These are phyloP conservation scores for Nyctibius grandis DNA, from an alignment of 2,797 vertebrate species.

Conservation along the genomic window DNA sequence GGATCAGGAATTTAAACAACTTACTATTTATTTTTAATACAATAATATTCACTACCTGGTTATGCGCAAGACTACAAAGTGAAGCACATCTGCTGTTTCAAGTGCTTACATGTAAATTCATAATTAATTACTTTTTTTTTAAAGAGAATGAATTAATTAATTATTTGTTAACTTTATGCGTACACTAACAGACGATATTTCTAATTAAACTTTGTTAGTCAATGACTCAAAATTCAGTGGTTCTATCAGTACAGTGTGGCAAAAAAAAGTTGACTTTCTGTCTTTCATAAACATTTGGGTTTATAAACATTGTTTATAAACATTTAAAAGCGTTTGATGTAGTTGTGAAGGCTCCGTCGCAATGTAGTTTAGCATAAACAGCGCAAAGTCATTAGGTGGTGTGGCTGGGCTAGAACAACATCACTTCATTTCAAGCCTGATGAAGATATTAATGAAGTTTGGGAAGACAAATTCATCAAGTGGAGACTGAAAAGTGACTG, in stretches of 20 bases:
- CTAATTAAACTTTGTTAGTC: neutral
- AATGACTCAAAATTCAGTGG: neutral
- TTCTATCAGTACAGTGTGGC: neutral
- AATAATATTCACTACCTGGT: neutral
- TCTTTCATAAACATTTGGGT: neutral
- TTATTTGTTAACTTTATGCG: neutral
- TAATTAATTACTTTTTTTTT: neutral
- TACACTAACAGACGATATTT: neutral
- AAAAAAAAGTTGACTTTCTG: neutral
- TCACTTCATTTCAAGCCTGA: neutral
- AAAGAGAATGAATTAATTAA: neutral
- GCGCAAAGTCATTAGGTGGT: neutral
- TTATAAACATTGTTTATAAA: too few relatives aligned
- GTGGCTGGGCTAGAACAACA: neutral
- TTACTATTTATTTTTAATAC: neutral
- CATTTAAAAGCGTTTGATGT: neutral
- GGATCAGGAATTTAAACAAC: neutral
- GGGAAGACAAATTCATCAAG: neutral
- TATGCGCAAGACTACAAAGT: neutral
- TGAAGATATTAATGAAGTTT: neutral
- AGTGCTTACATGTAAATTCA: neutral
- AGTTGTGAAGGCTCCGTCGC: neutral
- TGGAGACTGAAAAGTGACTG: neutral
- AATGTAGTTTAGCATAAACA: constrained; percentile 5
- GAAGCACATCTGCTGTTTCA: neutral